Evolutionary conservation across 2,113 vertebrate genomes (phyloP).

Genomic region (Eonycteris spelaea): DNA sequence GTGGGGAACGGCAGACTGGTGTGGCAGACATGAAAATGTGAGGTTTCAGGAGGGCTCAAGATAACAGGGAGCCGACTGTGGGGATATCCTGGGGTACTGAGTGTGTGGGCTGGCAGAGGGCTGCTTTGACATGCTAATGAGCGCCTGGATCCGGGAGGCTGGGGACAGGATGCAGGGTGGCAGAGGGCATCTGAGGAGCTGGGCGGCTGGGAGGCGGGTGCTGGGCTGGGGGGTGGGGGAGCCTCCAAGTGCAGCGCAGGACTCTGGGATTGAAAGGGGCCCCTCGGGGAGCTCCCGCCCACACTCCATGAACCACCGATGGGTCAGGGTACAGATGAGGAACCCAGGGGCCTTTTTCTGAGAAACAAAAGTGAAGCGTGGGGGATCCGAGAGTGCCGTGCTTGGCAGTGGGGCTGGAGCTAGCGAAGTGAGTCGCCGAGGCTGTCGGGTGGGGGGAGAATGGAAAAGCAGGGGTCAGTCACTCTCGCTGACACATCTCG

Average conservation of each 20-base stretch:
- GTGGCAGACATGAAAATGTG: neutral
- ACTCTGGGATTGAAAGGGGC: neutral
- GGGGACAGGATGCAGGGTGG: neutral
- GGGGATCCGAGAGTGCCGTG: neutral
- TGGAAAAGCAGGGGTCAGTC: neutral
- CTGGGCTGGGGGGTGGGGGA: neutral
- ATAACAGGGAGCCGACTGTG: neutral
- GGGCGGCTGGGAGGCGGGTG: neutral
- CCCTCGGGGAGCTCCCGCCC: neutral
- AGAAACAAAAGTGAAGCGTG: neutral
- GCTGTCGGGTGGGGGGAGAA: neutral
- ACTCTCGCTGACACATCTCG: neutral
- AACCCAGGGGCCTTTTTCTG: neutral
- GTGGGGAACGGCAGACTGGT: neutral
- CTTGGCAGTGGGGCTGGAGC: neutral
- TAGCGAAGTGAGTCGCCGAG: neutral
- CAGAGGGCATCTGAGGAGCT: neutral
- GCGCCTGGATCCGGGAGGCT: neutral
- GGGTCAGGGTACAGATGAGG: neutral
- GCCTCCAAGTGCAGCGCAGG: neutral
- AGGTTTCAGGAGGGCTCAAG: neutral
- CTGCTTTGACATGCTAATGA: conserved; percentile 42
- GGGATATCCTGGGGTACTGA: neutral
- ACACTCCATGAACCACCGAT: neutral
- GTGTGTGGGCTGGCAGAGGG: neutral